Evolutionary conservation across 2,113 vertebrate genomes (phyloP), one percentile per base, ranked within the genome.

Genomic region (Morone saxatilis): DNA sequence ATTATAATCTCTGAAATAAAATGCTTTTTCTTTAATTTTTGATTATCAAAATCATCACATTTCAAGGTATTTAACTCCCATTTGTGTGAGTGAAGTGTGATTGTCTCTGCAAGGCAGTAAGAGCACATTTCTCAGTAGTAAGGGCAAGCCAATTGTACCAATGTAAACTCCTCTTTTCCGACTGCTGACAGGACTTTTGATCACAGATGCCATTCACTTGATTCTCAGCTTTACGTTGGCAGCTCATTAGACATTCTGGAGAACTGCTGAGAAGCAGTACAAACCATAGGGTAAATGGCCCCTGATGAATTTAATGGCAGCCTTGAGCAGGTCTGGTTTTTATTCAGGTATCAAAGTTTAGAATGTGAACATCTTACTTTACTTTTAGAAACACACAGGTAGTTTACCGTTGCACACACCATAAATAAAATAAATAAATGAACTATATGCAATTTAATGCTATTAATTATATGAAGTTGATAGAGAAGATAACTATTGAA

Each of bases 41-140:
- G 25, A 87, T 92, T n/a, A n/a, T n/a, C n/a, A n/a, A n/a, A n/a
- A n/a, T n/a, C n/a, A n/a, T 65, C 65, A 43, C 22, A 76, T 81
- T 88, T 79, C 59, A 76, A 70, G 41, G 60, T 76, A 59, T 83
- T 90, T 81, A 76, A 48, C 50, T 88, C 48, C n/a, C 69, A 72
- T 87, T 81, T 62, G 77, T 79, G 47, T 87, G 36, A 84, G 56
- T 22, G 50, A 36, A 76, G 65, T 62, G 12, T 43, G 68, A 61
- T 56, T 67, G 54, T 68, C 40, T 83, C n/a, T 78, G 62, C 38
- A n/a, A 38, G 31, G 47, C 47, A 63, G 25, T 31, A 69, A 60
- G 47, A 36, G 10, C 22, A 43, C 43, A 71, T 41, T 68, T 65
- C 14, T 80, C 8, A 62, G 60, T 79, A 43, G 13, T 56, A 70